Base-by-base conservation (phyloP, 2,888 invertebrate genomes). In the Halictus quadricinctus region DNA sequence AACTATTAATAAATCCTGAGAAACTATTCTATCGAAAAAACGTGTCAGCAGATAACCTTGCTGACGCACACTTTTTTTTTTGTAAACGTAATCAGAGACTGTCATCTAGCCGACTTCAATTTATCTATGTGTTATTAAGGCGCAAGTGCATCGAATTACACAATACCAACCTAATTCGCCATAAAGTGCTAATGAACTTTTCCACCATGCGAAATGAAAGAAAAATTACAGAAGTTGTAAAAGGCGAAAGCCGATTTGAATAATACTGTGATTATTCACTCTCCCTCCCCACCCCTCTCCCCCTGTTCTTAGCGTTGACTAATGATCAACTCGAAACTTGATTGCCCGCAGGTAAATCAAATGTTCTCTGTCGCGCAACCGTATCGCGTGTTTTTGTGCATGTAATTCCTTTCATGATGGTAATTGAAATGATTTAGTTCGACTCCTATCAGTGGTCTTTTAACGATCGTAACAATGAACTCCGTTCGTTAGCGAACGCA, bases 211-310 rank as follows among this genome's bases (percentile, higher is more conserved):
- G 50, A 69, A 81, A 83, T 79, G 21, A 64, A 70, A 85, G 85
- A 85, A 88, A 86, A 89, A 90, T 88, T 76, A 84, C 85, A 84
- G 80, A 88, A 87, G 89, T 86, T 79, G 72, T 85, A 75, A 85
- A 84, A 79, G 81, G 76, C 87, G 85, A 83, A 79, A 80, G 76
- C 73, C 69, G 73, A 90, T 90, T 92, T 91, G 89, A 89, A 92
- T 92, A 92, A 90, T 90, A 90, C 82, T 81, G 84, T 86, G 89
- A 89, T 91, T 90, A 91, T 86, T 92, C 91, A 90, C 80, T 36
- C 36, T 36, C 36, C 36, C 4, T 36, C 36, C 36, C 36, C 36
- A 5, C 66, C 74, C 76, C 79, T 87, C 21, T 69, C 75, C 76
- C 78, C 80, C 87, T 50, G 76, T 86, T 87, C 75, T 48, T 36